A percentile compares a stretch with the other conserved stretches of the same genome.
phyloP scores from a whole-genome alignment of 2,888 invertebrate genomes.

The Melinopterus prodromus region DNA sequence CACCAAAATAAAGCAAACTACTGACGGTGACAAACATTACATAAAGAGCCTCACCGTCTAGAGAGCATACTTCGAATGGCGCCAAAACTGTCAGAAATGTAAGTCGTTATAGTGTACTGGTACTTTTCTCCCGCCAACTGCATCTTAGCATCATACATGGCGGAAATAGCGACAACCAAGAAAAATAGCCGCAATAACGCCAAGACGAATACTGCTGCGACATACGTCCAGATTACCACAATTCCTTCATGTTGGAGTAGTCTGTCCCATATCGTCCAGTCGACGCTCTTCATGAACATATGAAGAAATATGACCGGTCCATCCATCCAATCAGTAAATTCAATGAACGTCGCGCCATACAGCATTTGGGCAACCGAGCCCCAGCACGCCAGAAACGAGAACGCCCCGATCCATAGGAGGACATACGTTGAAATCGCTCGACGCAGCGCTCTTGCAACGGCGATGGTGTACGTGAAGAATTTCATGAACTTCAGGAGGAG shows the following conservation, averaged over 20 bases:
- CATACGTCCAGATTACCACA: background rate
- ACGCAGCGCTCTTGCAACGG: background rate
- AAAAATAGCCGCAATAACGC: background rate
- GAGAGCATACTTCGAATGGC: background rate
- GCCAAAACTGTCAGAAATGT: background rate
- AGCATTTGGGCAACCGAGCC: background rate
- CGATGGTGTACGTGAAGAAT: background rate
- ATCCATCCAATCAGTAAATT: background rate
- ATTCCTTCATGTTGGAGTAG: background rate
- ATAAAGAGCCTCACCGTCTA: background rate
- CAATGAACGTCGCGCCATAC: background rate
- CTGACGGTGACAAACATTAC: too few species aligned
- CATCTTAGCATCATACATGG: background rate
- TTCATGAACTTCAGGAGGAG: background rate
- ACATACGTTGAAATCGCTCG: background rate
- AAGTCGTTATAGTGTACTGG: background rate
- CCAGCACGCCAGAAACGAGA: background rate
- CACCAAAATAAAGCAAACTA: too few species aligned
- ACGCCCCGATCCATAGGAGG: background rate
- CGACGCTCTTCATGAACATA: background rate
- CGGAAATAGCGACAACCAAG: background rate
- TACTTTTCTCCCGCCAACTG: background rate
- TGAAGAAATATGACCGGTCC: background rate
- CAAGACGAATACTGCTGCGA: background rate
- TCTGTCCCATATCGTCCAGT: background rate